Evolutionary conservation across 1,140 invertebrate species (phyloP).

Genomic region (Coboldia fuscipes): DNA sequence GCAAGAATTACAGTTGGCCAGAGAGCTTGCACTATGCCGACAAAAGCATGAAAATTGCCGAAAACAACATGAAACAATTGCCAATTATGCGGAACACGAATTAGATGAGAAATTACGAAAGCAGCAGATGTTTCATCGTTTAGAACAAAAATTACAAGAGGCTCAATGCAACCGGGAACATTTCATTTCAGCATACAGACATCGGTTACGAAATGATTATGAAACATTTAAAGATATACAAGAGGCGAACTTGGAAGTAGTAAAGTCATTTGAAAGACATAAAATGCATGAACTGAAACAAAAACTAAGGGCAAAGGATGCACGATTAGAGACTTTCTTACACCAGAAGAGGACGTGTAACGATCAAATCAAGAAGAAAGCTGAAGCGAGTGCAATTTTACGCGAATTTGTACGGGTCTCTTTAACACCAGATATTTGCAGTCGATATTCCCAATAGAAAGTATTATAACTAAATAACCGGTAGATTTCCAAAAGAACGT

Average conservation of each 20-base stretch:
- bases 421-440: conserved; percentile 12
- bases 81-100: conserved; percentile 15
- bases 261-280: conserved; percentile 10
- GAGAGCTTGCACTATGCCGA: conserved; percentile 11
- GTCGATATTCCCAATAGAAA: no score
- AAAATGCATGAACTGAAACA: conserved; percentile 12
- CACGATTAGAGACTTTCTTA: conserved; percentile 13
- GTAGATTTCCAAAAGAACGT: no score
- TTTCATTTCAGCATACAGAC: conserved; percentile 11
- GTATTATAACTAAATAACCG: no score
- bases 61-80: conserved; percentile 12
- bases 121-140: conserved; percentile 12
- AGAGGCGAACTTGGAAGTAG: conserved; percentile 17
- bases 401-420: conserved; percentile 17
- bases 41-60: conserved; percentile 12
- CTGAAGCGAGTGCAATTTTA: conserved; percentile 18
- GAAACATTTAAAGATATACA: conserved; percentile 16
- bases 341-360: conserved; percentile 11
- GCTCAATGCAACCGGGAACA: conserved; percentile 13
- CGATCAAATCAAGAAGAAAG: conserved; percentile 12
- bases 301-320: conserved; percentile 12
- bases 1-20: conserved; percentile 10
- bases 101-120: conserved; percentile 13
- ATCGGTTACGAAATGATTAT: conserved; percentile 16
- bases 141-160: conserved; percentile 12